Evolutionary conservation across 2,797 vertebrate genomes (phyloP).

Genomic region (Myoxocephalus aenaeus): DNA sequence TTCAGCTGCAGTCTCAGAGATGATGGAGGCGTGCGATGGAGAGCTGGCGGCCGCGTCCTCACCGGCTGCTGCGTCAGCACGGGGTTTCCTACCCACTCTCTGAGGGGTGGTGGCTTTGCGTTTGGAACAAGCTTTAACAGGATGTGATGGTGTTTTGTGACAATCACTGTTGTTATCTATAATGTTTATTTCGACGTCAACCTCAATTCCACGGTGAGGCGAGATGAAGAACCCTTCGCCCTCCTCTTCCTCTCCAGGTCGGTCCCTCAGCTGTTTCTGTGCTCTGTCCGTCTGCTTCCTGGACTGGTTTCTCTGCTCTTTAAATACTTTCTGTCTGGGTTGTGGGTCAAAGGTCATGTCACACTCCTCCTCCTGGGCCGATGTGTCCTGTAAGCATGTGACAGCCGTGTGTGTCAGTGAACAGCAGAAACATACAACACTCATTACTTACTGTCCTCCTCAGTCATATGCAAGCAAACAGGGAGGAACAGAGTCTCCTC

Average conservation of each 20-base stretch:
- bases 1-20: constrained; percentile 79
- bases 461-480: not conserved
- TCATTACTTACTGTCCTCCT: not conserved
- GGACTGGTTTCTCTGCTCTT: constrained; percentile 73
- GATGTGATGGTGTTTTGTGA: constrained; percentile 16
- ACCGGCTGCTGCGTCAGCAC: not conserved
- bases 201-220: constrained; percentile 58
- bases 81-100: constrained; percentile 46
- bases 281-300: constrained; percentile 24
- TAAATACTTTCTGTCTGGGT: constrained; percentile 62
- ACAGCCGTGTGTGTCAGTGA: constrained; percentile 23
- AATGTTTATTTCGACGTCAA: constrained; percentile 70
- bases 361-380: constrained; percentile 23
- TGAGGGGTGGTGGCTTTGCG: constrained; percentile 55
- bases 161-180: constrained; percentile 19
- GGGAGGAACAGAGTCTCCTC: not conserved
- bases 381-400: constrained; percentile 54
- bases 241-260: constrained; percentile 23
- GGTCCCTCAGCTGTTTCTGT: not conserved
- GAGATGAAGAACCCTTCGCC: not conserved
- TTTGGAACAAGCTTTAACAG: constrained; percentile 50
- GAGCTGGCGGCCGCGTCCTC: constrained; percentile 35
- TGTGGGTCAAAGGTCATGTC: constrained; percentile 27
- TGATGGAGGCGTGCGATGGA: constrained; percentile 77
- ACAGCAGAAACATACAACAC: not conserved